Conservation (phyloP, 2,797 vertebrate genomes). For the Tamandua tetradactyla region DNA sequence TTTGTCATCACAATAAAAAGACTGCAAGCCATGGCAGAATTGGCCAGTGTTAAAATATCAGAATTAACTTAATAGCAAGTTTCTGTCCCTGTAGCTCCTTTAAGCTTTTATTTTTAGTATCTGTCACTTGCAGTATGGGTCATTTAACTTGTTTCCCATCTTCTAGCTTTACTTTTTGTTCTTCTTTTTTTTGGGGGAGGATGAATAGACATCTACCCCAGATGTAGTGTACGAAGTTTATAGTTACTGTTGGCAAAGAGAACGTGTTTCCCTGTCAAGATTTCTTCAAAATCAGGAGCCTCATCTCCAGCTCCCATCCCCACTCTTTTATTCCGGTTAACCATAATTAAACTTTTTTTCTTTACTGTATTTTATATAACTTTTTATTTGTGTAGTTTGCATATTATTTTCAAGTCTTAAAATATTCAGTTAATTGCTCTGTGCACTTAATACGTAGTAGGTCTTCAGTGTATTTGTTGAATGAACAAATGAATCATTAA, state of each 20-base stretch:
- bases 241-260: conserved; percentile 34
- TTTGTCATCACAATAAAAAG: conserved; percentile 9
- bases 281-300: conserved; percentile 8
- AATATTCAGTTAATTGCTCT: neutral
- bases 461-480: neutral
- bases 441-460: neutral
- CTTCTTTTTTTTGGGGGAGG: conserved; percentile 32
- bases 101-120: neutral
- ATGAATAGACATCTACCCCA: neutral
- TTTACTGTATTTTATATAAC: neutral
- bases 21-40: neutral
- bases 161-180: neutral
- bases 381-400: neutral
- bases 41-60: neutral
- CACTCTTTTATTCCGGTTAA: neutral
- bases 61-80: neutral
- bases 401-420: conserved; percentile 11
- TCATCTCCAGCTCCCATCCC: neutral
- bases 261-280: neutral
- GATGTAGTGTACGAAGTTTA: neutral
- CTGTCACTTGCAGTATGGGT: neutral
- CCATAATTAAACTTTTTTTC: neutral
- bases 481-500: neutral
- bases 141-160: neutral
- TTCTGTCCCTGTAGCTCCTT: neutral